These are phyloP conservation scores for Lissonota sp. DNA, from an alignment of 2,888 invertebrate genomes.

Conservation along the genomic window DNA sequence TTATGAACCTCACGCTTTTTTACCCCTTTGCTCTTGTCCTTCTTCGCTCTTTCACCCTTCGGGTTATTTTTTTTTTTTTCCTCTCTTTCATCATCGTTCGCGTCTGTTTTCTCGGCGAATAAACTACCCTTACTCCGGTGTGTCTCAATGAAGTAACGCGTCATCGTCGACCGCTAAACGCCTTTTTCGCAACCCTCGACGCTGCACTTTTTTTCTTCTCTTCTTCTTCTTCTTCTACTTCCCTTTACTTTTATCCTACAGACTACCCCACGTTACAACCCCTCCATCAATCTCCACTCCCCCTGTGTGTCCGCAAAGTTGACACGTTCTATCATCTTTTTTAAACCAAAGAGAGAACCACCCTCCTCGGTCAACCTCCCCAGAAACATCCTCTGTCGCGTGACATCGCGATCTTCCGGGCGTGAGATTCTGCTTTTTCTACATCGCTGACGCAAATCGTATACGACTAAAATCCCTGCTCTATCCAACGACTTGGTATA, in stretches of 20 bases:
- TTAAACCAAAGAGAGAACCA: constrained; percentile 18
- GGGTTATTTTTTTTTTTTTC: constrained; percentile 2
- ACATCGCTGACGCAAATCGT: constrained; percentile 75
- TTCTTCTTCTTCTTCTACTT: constrained; percentile 2
- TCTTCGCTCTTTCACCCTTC: constrained; percentile 15
- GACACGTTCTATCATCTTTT: constrained; percentile 44
- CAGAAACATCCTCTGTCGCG: not conserved
- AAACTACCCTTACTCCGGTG: constrained; percentile 12
- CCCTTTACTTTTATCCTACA: not conserved
- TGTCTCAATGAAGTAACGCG: constrained; percentile 54
- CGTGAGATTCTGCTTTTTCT: constrained; percentile 70
- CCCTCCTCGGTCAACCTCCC: not conserved
- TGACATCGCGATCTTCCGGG: constrained; percentile 49
- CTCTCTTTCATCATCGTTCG: constrained; percentile 13
- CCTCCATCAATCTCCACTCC: too few species aligned
- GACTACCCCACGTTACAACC: too few species aligned
- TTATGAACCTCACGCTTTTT: constrained; percentile 40
- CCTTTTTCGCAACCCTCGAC: too few species aligned
- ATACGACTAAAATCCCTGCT: constrained; percentile 2
- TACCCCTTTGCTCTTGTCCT: constrained; percentile 48
- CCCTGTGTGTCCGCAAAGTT: not conserved
- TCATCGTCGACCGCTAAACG: constrained; percentile 52
- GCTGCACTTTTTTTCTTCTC: constrained; percentile 2
- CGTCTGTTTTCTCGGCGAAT: too few species aligned
- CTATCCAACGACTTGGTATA: too few species aligned